Percentiles rank a stretch among this genome's conserved stretches.
phyloP scores from a whole-genome alignment of 2,113 vertebrate species.

The Xenus cinereus region DNA sequence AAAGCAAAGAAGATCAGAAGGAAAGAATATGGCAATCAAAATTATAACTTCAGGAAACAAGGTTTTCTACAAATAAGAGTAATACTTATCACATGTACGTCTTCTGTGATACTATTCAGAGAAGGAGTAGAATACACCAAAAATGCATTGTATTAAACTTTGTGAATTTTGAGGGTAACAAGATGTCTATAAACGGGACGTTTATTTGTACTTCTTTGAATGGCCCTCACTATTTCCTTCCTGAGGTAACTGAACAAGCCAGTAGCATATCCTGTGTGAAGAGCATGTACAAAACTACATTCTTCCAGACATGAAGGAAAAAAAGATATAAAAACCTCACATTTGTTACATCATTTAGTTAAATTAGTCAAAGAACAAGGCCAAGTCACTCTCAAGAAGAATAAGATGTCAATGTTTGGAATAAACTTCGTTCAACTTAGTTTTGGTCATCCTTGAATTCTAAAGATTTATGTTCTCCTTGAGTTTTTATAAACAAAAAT shows the following conservation, averaged over 20 bases:
- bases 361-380: constrained; percentile 14
- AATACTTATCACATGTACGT: neutral
- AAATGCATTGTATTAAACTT: neutral
- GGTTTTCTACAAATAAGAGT: neutral
- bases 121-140: neutral
- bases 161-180: neutral
- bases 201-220: neutral
- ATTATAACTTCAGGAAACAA: neutral
- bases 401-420: neutral
- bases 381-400: neutral
- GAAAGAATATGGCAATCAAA: neutral
- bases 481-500: neutral
- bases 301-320: neutral
- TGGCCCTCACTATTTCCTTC: neutral
- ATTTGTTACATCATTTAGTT: neutral
- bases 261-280: neutral
- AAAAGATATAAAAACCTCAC: neutral
- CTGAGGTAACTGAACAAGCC: neutral
- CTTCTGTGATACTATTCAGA: neutral
- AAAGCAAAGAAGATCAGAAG: neutral
- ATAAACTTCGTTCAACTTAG: neutral
- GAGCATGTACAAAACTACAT: neutral
- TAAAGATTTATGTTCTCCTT: neutral
- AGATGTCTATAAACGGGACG: neutral
- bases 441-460: neutral